phyloP scores from a whole-genome alignment of 2,888 invertebrate genomes.

The Aspidiotus destructor region DNA sequence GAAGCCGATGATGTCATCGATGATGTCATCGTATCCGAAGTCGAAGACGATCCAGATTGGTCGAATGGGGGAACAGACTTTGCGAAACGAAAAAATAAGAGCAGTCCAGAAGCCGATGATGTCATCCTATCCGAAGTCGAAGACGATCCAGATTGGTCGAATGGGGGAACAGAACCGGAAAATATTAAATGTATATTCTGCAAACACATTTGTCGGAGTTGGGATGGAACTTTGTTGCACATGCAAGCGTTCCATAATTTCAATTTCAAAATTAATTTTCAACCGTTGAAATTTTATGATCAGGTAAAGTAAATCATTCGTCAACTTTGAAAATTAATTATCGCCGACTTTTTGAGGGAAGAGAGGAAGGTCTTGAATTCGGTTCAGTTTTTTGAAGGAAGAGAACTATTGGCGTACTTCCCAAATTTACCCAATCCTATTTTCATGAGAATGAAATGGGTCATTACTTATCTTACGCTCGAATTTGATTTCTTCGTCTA shows the following conservation, averaged over 20 bases:
- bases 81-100: no score
- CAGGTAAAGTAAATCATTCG: constrained; percentile 8
- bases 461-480: no score
- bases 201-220: constrained; percentile 52
- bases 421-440: no score
- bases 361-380: background rate
- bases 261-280: constrained; percentile 57
- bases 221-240: constrained; percentile 58
- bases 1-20: constrained; percentile 16
- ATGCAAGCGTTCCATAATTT: constrained; percentile 67
- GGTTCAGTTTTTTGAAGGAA: no score
- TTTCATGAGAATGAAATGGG: no score
- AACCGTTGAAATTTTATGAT: constrained; percentile 23
- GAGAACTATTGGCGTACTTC: no score
- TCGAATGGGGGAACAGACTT: no score
- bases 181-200: constrained; percentile 77
- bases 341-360: background rate
- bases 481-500: no score
- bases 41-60: no score
- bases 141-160: constrained; percentile 64
- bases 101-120: no score
- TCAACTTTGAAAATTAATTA: background rate
- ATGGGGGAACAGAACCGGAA: constrained; percentile 68
- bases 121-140: no score
- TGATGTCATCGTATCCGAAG: no score